Base-by-base conservation (phyloP, 2,113 vertebrate genomes). In the Phaetusa simplex region DNA sequence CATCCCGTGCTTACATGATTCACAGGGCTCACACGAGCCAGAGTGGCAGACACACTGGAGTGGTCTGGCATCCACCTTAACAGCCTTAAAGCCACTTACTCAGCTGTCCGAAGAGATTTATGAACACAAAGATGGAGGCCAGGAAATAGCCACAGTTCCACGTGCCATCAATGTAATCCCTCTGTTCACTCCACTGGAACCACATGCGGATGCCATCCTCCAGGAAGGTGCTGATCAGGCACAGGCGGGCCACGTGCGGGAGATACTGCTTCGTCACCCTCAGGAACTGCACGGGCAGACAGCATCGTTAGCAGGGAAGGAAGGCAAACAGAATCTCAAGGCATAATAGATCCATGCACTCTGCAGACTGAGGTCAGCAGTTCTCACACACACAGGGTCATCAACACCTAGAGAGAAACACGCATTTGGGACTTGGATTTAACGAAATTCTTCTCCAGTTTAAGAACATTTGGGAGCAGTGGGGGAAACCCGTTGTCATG, bases 181-280 rank as follows among this genome's bases (percentile, higher is more conserved):
- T 98, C 98, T 99, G 99, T 79, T 99, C 99, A 0, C 98, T 98
- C 99, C 99, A 99, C 99, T 99, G 99, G 98, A 99, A 99, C 99
- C 99, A 99, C 99, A 99, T 99, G 90, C 99, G 99, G 95, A 99
- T 99, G 87, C 99, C 99, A 5, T 99, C 99, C 97, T 99, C 99
- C 96, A 99, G 98, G 97, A 99, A 99, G 91, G 99, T 99, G 98
- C 99, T 99, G 98, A 99, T 99, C 14, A 99, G 98, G 98, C 99
- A 99, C 29, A 99, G 98, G 11, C 98, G 99, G 0, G 99, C 99
- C 98, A 99, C 96, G 52, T 99, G 99, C 6, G 99, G 99, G 45
- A 99, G 98, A 97, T 99, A 99, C 97, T 99, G 99, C 97, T 99
- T 99, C 0, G 99, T 99, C 97, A 99, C 98, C n/a, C 99, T 98